A percentile compares a stretch with the other conserved stretches of the same genome.
These are phyloP conservation scores for Plotosus lineatus DNA, from an alignment of 2,113 vertebrate species.

Conservation along the genomic window DNA sequence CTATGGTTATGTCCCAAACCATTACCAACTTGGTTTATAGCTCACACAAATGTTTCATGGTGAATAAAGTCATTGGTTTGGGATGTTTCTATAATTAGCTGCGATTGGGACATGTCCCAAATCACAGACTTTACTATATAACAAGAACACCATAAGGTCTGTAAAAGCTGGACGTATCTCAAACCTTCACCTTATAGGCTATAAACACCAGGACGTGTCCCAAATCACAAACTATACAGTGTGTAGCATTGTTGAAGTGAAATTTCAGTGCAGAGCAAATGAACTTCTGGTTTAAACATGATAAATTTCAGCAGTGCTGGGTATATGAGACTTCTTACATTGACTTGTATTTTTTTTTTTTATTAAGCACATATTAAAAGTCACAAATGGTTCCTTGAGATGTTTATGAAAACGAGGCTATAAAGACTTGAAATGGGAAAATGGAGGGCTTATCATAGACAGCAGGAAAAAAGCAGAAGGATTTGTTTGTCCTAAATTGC, in stretches of 20 bases:
- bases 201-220: not conserved
- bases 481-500: slow-evolving; percentile 33
- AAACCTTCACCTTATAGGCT: not conserved
- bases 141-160: not conserved
- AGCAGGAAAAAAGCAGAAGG: slow-evolving; percentile 12
- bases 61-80: not conserved
- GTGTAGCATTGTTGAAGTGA: not conserved
- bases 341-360: not conserved
- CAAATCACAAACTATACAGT: not conserved
- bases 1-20: not conserved
- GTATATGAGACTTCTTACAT: not conserved
- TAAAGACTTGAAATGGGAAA: slow-evolving; percentile 20
- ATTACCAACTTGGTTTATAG: not conserved
- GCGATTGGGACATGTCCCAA: not conserved
- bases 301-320: not conserved
- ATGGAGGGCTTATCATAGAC: slow-evolving; percentile 15
- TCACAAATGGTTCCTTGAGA: slow-evolving; percentile 31
- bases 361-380: not conserved
- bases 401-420: slow-evolving; percentile 36
- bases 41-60: not conserved
- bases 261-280: not conserved
- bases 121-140: not conserved
- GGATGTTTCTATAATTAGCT: not conserved
- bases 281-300: not conserved
- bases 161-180: not conserved